Evolutionary conservation across 2,797 vertebrate species (phyloP).

Genomic region (Morus bassanus): DNA sequence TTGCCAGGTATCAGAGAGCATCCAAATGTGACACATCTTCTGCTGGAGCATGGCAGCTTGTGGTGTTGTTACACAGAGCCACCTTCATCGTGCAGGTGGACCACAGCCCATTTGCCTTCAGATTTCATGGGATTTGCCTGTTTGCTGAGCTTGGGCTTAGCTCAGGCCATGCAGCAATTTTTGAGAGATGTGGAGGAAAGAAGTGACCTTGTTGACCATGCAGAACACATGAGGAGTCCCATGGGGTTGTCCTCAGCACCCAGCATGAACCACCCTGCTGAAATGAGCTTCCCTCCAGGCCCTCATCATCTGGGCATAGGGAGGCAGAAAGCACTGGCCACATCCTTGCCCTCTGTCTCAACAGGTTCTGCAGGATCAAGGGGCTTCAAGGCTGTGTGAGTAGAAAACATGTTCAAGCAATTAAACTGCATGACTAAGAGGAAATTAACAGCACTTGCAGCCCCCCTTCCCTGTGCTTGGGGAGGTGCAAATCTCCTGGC

Average conservation of each 20-base stretch:
- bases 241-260: background rate
- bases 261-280: background rate
- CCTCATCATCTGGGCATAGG: background rate
- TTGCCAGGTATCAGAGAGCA: background rate
- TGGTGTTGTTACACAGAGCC: background rate
- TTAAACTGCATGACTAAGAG: background rate
- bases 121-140: background rate
- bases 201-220: accelerated
- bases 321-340: background rate
- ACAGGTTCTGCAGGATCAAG: background rate
- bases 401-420: background rate
- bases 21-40: background rate
- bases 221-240: background rate
- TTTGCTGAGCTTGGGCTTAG: background rate
- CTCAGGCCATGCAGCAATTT: background rate
- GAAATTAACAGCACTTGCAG: background rate
- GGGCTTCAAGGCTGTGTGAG: accelerated
- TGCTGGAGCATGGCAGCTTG: background rate
- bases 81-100: background rate
- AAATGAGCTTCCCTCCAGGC: background rate
- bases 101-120: background rate
- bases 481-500: background rate
- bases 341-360: accelerated
- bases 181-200: background rate
- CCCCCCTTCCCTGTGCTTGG: background rate